These are phyloP conservation scores for Herpailurus yagouaroundi DNA, from an alignment of 2,113 vertebrate species.

Conservation along the genomic window DNA sequence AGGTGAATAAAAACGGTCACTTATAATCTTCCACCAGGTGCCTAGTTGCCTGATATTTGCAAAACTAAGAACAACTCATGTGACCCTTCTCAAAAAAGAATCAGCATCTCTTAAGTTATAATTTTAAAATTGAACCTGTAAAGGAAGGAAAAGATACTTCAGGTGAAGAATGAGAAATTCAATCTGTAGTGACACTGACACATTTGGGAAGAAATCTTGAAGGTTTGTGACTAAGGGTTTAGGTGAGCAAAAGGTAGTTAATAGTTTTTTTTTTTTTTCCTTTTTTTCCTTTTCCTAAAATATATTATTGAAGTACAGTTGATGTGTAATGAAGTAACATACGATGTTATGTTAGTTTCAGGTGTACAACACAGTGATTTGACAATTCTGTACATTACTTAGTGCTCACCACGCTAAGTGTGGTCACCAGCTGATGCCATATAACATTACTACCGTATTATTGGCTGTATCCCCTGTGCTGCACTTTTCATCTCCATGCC, in stretches of 20 bases:
- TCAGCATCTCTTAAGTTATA: neutral
- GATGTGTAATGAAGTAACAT: neutral
- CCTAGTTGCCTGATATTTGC: conserved; percentile 51
- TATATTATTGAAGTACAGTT: neutral
- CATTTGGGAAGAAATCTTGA: neutral
- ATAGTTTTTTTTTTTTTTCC: accelerated
- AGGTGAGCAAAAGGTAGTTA: neutral
- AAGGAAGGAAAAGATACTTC: conserved; percentile 7
- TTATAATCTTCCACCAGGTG: conserved; percentile 49
- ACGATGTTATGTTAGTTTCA: neutral
- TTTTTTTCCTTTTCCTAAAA: neutral
- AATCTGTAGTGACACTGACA: neutral
- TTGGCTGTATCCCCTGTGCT: neutral
- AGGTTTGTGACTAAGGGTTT: neutral
- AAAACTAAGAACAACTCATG: conserved; percentile 26
- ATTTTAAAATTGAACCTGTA: conserved; percentile 23
- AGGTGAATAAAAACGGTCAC: conserved; percentile 5
- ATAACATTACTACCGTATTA: neutral
- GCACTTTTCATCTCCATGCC: neutral
- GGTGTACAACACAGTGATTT: neutral
- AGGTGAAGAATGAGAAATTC: neutral
- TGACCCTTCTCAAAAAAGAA: neutral
- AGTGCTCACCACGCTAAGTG: neutral
- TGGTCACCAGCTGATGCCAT: neutral
- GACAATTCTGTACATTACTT: neutral